These are phyloP conservation scores for Drosophila mojavensis DNA, from an alignment of 1,140 invertebrate species.

Conservation along the genomic window DNA sequence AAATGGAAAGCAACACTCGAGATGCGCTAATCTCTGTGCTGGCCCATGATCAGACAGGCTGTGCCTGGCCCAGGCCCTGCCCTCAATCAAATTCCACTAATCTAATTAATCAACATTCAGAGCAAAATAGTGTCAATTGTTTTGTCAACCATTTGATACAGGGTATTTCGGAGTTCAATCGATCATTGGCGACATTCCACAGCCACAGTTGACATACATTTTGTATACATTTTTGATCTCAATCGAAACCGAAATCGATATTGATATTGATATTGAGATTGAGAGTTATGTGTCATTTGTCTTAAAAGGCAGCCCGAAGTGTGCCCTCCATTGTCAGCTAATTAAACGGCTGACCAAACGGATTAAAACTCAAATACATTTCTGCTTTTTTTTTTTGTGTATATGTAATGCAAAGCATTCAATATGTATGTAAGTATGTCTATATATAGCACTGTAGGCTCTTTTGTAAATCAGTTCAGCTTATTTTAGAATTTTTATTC, in stretches of 20 bases:
- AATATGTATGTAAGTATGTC: background rate
- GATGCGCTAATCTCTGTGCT: constrained; percentile 71
- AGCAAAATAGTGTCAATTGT: constrained; percentile 62
- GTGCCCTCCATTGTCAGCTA: constrained; percentile 56
- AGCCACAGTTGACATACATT: constrained; percentile 58
- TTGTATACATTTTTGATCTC: constrained; percentile 17
- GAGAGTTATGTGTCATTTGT: constrained; percentile 47
- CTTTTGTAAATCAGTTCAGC: background rate
- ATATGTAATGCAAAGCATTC: background rate
- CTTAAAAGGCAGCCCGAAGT: constrained; percentile 24
- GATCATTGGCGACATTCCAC: constrained; percentile 74
- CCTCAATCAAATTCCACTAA: constrained; percentile 26
- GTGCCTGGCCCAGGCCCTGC: background rate
- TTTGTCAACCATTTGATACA: constrained; percentile 49
- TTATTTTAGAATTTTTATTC: background rate
- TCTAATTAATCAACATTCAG: constrained; percentile 79
- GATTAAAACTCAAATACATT: constrained; percentile 33
- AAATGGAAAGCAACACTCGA: constrained; percentile 34
- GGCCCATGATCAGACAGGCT: background rate
- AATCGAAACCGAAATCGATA: constrained; percentile 32
- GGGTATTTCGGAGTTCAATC: constrained; percentile 52
- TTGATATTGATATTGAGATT: constrained; percentile 31
- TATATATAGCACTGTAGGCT: background rate
- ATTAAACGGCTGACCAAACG: constrained; percentile 75
- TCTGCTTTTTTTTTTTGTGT: background rate